Evolutionary conservation across 1,140 invertebrate species (phyloP).

Genomic region (Camponotus vicinus): DNA sequence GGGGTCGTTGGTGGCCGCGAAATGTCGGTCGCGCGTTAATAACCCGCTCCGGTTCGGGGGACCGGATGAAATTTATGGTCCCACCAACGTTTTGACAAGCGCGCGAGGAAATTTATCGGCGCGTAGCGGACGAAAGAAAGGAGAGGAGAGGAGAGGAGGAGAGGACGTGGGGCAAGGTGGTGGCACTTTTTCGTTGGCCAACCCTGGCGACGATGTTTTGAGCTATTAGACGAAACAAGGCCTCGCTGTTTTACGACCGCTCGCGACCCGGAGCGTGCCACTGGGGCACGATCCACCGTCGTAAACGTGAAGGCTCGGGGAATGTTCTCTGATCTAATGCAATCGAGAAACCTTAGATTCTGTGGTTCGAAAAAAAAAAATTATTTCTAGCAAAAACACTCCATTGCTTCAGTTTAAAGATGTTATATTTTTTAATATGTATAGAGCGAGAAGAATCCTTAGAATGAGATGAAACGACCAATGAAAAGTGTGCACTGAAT

Average conservation of each 20-base stretch:
- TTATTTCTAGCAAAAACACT: neutral
- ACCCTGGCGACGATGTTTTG: constrained; percentile 71
- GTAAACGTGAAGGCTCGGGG: constrained; percentile 45
- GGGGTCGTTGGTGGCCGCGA: constrained; percentile 43
- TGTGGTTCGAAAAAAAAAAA: neutral
- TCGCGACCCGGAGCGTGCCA: constrained; percentile 66
- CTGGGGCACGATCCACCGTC: constrained; percentile 46
- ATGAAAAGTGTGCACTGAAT: too few species aligned
- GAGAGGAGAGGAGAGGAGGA: constrained; percentile 23
- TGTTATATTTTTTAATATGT: neutral
- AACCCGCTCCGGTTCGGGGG: constrained; percentile 55
- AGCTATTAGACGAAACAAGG: constrained; percentile 82
- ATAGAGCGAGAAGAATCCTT: neutral
- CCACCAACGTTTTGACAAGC: constrained; percentile 78
- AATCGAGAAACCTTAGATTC: constrained; percentile 19
- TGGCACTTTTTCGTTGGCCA: constrained; percentile 60
- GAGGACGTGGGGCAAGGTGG: constrained; percentile 47
- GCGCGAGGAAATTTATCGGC: constrained; percentile 77
- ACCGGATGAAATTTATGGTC: constrained; percentile 65
- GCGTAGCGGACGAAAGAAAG: neutral
- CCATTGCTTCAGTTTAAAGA: neutral
- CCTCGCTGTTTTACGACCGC: constrained; percentile 72
- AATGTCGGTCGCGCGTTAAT: constrained; percentile 63
- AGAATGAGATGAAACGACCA: neutral
- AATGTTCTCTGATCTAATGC: constrained; percentile 40